Percentiles rank a stretch among this genome's conserved stretches.
phyloP scores from a whole-genome alignment of 2,113 vertebrate species.

The Cyphomyrus plagiostoma region DNA sequence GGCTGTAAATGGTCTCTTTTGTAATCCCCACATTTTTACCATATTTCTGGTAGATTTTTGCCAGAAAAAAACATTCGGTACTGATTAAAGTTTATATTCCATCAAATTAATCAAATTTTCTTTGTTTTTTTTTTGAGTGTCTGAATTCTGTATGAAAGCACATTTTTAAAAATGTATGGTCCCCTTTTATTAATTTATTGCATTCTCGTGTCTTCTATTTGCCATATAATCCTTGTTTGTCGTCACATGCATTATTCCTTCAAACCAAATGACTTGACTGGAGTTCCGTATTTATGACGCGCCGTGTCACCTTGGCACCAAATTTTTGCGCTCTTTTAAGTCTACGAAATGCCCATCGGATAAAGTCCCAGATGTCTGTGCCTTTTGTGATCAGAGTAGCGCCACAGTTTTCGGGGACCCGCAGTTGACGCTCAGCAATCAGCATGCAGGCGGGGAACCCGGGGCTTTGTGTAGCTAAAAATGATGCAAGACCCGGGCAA shows the following conservation, averaged over 20 bases:
- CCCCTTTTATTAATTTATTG: neutral
- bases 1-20: neutral
- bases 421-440: slow-evolving; percentile 48
- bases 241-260: neutral
- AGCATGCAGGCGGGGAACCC: slow-evolving; percentile 46
- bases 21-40: neutral
- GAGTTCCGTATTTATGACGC: neutral
- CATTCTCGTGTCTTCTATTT: neutral
- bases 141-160: neutral
- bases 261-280: neutral
- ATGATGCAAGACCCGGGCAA: slow-evolving; percentile 65
- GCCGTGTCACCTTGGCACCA: neutral
- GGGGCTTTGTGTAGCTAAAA: slow-evolving; percentile 38
- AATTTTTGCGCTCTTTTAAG: slow-evolving; percentile 33
- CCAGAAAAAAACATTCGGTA: neutral
- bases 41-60: neutral
- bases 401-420: slow-evolving; percentile 19
- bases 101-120: neutral
- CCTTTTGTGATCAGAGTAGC: slow-evolving; percentile 35
- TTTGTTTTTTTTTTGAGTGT: neutral
- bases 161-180: neutral
- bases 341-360: slow-evolving; percentile 30
- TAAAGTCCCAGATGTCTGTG: slow-evolving; percentile 21
- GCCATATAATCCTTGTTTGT: neutral
- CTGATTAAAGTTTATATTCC: neutral